Percentiles rank a stretch among this genome's conserved stretches.
phyloP scores from a whole-genome alignment of 2,113 vertebrate species.

The Raja brachyura region DNA sequence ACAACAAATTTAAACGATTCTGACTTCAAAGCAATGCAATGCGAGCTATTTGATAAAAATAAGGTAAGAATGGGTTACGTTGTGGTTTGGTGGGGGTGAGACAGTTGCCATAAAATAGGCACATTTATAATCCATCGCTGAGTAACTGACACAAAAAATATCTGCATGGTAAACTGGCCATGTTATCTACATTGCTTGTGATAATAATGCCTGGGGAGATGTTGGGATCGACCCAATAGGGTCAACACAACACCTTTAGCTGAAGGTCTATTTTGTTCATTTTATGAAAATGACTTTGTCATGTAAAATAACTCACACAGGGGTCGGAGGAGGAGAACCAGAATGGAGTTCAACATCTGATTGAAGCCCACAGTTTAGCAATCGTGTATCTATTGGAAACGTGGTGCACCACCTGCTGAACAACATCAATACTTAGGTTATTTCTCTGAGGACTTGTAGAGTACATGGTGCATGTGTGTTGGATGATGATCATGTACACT shows the following conservation, averaged over 20 bases:
- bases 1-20: not conserved
- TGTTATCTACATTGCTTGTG: not conserved
- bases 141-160: not conserved
- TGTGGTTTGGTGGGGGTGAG: not conserved
- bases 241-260: not conserved
- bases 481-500: not conserved
- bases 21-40: conserved; percentile 37
- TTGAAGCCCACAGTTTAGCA: not conserved
- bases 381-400: not conserved
- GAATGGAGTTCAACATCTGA: not conserved
- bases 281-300: not conserved
- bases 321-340: not conserved
- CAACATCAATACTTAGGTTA: not conserved
- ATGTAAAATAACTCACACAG: not conserved
- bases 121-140: not conserved
- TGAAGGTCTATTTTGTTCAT: not conserved
- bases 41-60: conserved; percentile 25
- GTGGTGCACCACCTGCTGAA: not conserved
- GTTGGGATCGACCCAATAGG: not conserved
- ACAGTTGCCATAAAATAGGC: not conserved
- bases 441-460: not conserved
- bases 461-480: not conserved
- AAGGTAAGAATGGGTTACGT: conserved; percentile 17
- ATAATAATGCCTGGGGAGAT: not conserved
- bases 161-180: not conserved